Percentiles rank a stretch among this genome's conserved stretches.
Conservation (phyloP, 2,113 vertebrate genomes). For the Syngnathus scovelli region DNA sequence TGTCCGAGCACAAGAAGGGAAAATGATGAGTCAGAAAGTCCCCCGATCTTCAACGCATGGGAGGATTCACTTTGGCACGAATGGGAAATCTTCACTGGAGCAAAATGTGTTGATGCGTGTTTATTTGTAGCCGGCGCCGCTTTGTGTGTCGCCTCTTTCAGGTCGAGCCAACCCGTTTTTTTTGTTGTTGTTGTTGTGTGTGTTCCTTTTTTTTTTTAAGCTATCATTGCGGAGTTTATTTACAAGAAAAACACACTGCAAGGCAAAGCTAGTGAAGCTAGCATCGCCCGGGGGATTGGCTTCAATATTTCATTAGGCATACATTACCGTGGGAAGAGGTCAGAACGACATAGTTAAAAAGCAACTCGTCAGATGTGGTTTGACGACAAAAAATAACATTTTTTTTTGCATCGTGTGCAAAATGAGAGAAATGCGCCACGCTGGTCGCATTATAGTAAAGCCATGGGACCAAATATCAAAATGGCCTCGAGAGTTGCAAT, state of each 20-base stretch:
- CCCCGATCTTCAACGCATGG: conserved; percentile 16
- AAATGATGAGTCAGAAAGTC: conserved; percentile 25
- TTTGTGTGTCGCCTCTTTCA: conserved; percentile 44
- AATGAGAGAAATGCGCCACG: conserved; percentile 12
- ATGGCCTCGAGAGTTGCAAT: conserved; percentile 39
- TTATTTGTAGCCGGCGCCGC: conserved; percentile 41
- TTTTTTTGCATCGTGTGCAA: conserved; percentile 5
- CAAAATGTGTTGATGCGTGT: conserved; percentile 48
- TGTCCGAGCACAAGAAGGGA: conserved; percentile 17
- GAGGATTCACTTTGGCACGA: conserved; percentile 32
- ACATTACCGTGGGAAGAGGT: conserved; percentile 29
- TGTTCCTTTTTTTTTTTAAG: conserved; percentile 53
- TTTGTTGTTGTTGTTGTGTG: no score
- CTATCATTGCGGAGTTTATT: conserved; percentile 55
- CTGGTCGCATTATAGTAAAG: conserved; percentile 19
- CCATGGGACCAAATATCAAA: conserved; percentile 42
- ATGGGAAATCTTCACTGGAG: conserved; percentile 39
- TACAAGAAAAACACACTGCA: conserved; percentile 47
- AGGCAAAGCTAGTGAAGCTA: conserved; percentile 43
- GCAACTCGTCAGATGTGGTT: conserved; percentile 17
- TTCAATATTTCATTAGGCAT: conserved; percentile 47
- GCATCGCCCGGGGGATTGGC: conserved; percentile 29
- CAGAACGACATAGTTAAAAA: conserved; percentile 21
- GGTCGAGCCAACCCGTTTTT: conserved; percentile 47
- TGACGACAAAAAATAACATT: conserved; percentile 3